These are phyloP conservation scores for Drosophila kokeensis DNA, from an alignment of 2,888 invertebrate species.

Conservation along the genomic window DNA sequence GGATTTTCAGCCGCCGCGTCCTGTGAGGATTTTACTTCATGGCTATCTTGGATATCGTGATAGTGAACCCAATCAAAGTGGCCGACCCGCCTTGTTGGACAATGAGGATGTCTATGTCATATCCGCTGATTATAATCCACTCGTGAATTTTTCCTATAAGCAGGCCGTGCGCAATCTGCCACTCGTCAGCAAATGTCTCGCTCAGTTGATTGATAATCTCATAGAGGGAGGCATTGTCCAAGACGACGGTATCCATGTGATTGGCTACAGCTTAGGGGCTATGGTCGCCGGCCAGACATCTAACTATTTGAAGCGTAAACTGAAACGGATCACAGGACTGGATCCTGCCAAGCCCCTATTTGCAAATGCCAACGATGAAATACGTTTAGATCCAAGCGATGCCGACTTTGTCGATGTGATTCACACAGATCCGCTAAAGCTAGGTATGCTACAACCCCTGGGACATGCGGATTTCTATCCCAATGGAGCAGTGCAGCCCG, in stretches of 20 bases:
- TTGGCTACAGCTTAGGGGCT: constrained; percentile 89
- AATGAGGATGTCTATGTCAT: constrained; percentile 87
- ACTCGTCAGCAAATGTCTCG: constrained; percentile 87
- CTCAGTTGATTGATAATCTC: constrained; percentile 87
- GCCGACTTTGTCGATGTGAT: constrained; percentile 88
- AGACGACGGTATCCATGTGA: constrained; percentile 86
- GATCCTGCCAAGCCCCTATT: constrained; percentile 89
- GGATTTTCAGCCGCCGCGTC: constrained; percentile 82
- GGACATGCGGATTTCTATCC: constrained; percentile 88
- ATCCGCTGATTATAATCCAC: constrained; percentile 87
- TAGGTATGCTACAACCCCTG: constrained; percentile 85
- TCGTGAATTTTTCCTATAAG: constrained; percentile 88
- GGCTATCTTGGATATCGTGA: constrained; percentile 88
- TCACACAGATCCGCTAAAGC: constrained; percentile 87
- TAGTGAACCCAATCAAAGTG: constrained; percentile 87
- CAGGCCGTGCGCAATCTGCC: constrained; percentile 87
- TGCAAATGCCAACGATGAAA: constrained; percentile 84
- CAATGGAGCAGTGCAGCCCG: constrained; percentile 87
- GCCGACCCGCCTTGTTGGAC: constrained; percentile 87
- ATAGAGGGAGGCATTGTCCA: constrained; percentile 84
- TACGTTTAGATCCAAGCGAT: constrained; percentile 86
- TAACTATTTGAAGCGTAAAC: constrained; percentile 85
- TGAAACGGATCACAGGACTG: constrained; percentile 87
- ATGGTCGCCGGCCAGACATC: constrained; percentile 87
- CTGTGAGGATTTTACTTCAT: constrained; percentile 87